Conservation (phyloP, 2,797 vertebrate species). For the Gadopsis bispinosus region DNA sequence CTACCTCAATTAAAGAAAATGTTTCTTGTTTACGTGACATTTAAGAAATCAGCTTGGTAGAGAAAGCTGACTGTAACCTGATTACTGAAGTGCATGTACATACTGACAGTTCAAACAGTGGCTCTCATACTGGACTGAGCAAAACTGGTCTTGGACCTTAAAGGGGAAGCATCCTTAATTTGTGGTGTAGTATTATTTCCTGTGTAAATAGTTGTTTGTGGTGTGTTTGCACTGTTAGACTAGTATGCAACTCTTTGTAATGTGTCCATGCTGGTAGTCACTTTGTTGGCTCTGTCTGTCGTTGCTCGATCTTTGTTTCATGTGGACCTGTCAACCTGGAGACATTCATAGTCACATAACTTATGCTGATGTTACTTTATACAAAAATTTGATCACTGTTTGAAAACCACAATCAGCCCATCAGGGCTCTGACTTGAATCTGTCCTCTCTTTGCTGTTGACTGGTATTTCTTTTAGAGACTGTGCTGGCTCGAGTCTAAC, state of each 20-base stretch:
- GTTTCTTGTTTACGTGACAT: not conserved
- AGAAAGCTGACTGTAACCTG: too few relatives aligned
- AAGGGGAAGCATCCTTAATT: not conserved
- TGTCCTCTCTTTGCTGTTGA: not conserved
- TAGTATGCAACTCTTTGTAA: conserved; percentile 17
- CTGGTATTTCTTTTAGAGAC: not conserved
- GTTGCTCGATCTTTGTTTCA: conserved; percentile 67
- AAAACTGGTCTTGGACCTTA: not conserved
- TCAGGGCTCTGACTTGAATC: not conserved
- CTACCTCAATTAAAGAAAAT: not conserved
- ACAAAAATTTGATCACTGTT: too few relatives aligned
- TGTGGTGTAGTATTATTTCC: not conserved
- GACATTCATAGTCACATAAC: not conserved
- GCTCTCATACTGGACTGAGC: conserved; percentile 37
- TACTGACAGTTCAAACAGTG: not conserved
- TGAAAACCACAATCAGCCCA: not conserved
- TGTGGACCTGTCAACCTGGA: conserved; percentile 67
- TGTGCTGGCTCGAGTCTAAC: not conserved
- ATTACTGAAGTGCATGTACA: not conserved
- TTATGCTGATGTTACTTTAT: not conserved
- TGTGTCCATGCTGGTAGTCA: conserved; percentile 46
- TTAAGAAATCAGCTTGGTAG: not conserved
- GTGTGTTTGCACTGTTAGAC: conserved; percentile 28
- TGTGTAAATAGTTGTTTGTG: conserved; percentile 25
- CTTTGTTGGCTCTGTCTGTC: conserved; percentile 52